phyloP scores from a whole-genome alignment of 2,113 vertebrate species.

The Taurulus bubalis region DNA sequence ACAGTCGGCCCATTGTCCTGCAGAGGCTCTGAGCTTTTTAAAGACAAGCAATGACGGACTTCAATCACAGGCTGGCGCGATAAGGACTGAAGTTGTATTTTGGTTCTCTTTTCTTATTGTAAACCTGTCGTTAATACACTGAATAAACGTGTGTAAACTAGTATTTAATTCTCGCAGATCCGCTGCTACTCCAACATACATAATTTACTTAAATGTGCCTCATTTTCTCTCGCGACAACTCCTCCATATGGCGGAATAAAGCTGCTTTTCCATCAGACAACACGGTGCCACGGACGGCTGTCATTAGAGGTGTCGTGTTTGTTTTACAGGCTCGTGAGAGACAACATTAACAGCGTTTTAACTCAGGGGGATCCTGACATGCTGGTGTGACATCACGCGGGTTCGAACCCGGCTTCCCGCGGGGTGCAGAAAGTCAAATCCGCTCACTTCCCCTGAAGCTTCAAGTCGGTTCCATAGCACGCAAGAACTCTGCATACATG shows the following conservation, averaged over 20 bases:
- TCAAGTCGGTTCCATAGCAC: neutral
- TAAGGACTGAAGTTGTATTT: slow-evolving; percentile 40
- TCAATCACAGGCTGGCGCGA: slow-evolving; percentile 62
- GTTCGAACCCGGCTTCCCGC: slow-evolving; percentile 38
- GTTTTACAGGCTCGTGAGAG: slow-evolving; percentile 78
- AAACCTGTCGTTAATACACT: neutral
- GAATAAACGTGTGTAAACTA: neutral
- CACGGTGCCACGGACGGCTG: slow-evolving; percentile 53
- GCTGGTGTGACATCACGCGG: slow-evolving; percentile 70
- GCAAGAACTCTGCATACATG: neutral
- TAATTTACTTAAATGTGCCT: neutral
- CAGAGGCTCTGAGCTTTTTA: slow-evolving; percentile 46
- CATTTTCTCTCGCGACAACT: neutral
- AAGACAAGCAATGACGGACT: slow-evolving; percentile 56
- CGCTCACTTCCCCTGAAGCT: neutral
- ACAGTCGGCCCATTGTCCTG: slow-evolving; percentile 78
- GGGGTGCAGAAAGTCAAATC: slow-evolving; percentile 18
- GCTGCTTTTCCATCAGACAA: slow-evolving; percentile 13
- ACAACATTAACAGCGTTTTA: slow-evolving; percentile 74
- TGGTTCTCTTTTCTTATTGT: neutral
- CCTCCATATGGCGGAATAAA: slow-evolving; percentile 48
- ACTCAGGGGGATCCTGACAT: slow-evolving; percentile 64
- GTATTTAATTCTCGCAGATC: neutral
- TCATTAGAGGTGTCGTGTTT: slow-evolving; percentile 77
- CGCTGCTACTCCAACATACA: no score